Conservation (phyloP, 2,113 vertebrate species). For the Hymenochirus boettgeri region DNA sequence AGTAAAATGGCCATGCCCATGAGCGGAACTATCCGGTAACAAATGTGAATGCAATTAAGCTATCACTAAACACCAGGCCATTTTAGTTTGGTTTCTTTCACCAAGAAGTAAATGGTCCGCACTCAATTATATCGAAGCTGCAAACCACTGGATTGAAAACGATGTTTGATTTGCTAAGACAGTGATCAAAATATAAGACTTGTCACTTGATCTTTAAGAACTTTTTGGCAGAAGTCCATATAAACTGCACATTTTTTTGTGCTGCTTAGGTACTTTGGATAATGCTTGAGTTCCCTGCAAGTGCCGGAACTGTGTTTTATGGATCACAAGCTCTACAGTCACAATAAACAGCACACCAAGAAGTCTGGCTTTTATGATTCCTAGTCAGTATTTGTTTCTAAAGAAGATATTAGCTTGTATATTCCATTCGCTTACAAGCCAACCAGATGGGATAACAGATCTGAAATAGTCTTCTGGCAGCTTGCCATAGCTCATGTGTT, state of each 20-base stretch:
- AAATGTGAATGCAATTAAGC: background rate
- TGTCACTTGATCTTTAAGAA: constrained; percentile 30
- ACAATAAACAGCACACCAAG: constrained; percentile 53
- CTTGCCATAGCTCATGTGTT: constrained; percentile 65
- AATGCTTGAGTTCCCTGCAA: constrained; percentile 24
- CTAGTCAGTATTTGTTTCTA: constrained; percentile 61
- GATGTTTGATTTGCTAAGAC: constrained; percentile 39
- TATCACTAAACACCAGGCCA: background rate
- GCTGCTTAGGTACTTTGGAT: constrained; percentile 37
- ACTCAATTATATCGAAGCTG: constrained; percentile 53
- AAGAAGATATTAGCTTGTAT: constrained; percentile 67
- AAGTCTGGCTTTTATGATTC: constrained; percentile 55
- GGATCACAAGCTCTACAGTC: constrained; percentile 52
- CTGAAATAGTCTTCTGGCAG: constrained; percentile 62
- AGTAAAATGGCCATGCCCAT: background rate
- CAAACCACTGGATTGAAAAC: constrained; percentile 45
- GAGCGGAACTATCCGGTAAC: background rate
- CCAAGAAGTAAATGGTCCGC: constrained; percentile 45
- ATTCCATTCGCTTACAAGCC: constrained; percentile 60
- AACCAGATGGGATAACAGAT: constrained; percentile 68
- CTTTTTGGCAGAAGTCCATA: constrained; percentile 28
- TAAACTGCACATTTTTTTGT: background rate
- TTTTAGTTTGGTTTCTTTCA: constrained; percentile 8
- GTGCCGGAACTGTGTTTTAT: constrained; percentile 50
- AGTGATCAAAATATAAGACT: constrained; percentile 38